Percentiles rank a stretch among this genome's conserved stretches.
These are phyloP conservation scores for Tromatobia lineatoria DNA, from an alignment of 2,888 invertebrate species.

Conservation along the genomic window DNA sequence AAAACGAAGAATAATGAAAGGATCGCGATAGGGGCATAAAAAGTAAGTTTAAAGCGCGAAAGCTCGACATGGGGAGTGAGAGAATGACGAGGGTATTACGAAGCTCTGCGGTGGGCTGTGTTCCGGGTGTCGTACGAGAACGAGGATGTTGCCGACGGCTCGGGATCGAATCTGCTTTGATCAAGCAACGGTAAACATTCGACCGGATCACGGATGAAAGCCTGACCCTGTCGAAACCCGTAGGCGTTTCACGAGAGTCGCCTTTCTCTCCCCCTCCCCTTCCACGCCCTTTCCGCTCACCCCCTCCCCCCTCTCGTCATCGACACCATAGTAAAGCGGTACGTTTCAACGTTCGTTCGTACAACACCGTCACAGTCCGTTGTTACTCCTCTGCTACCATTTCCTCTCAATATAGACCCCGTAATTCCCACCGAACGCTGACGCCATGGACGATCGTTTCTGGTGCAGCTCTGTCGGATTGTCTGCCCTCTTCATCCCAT, in stretches of 20 bases:
- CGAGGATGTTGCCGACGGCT: slow-evolving; percentile 60
- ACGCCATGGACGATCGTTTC: neutral
- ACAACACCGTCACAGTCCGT: neutral
- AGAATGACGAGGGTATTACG: slow-evolving; percentile 43
- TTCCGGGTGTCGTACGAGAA: slow-evolving; percentile 59
- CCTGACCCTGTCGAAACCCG: slow-evolving; percentile 71
- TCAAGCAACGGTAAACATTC: slow-evolving; percentile 81
- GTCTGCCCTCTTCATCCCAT: neutral
- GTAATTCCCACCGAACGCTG: neutral
- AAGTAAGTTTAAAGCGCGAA: neutral
- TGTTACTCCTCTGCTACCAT: slow-evolving; percentile 13
- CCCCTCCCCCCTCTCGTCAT: neutral
- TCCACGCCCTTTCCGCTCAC: neutral
- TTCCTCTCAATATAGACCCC: neutral
- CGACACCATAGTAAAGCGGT: slow-evolving; percentile 8
- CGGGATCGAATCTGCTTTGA: slow-evolving; percentile 78
- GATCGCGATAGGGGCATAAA: slow-evolving; percentile 2
- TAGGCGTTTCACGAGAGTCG: slow-evolving; percentile 36
- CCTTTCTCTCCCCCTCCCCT: slow-evolving; percentile 18
- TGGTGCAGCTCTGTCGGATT: slow-evolving; percentile 2
- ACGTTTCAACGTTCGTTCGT: slow-evolving; percentile 6
- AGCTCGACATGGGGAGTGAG: slow-evolving; percentile 2
- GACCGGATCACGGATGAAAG: slow-evolving; percentile 80
- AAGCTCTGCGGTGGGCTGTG: slow-evolving; percentile 44
- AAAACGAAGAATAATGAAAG: slow-evolving; percentile 25